Base-by-base conservation (phyloP, 35 echinoderm and acorn worm species). In the Holothuria glaberrima region DNA sequence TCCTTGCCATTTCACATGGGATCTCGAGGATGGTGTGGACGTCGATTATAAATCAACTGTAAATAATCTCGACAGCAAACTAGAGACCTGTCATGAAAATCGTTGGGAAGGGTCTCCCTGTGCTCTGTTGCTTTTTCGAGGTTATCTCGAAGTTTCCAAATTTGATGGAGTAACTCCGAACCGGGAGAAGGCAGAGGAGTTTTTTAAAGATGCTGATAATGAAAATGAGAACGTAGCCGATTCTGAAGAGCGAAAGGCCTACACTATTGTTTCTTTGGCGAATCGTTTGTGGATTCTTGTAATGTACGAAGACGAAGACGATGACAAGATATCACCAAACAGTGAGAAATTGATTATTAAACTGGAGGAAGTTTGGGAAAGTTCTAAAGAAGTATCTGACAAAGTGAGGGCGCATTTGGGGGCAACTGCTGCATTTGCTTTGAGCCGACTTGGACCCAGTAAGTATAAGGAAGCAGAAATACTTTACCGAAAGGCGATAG, bases 381-480 rank as follows among this genome's bases (percentile, higher is more conserved):
- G 58, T n/a, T 16, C 29, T 5, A 5, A 75, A 5, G 19, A 75
- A 75, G 63, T 24, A 30, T 22, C 21, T 16, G 63, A 67, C 16
- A 3, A 67, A 67, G 4, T 30, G 63, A 50, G 34, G 22, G 58
- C 48, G 2, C 25, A 86, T n/a, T 21, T 86, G 17, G 59, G 27
- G 35, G 83, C 58, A 48, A 76, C 46, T 45, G 72, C 72, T 76
- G 59, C 13, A 30, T 86, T 86, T 86, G 83, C 61, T n/a, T n/a
- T n/a, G n/a, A n/a, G n/a, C n/a, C n/a, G n/a, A n/a, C n/a, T n/a
- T n/a, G n/a, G n/a, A n/a, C 59, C 83, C 16, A 57, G 60, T 41
- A 69, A 68, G 21, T 86, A 86, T 59, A 45, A 86, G 45, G 61
- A 86, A 86, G 83, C 17, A 9, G 83, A 86, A 46, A 32, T 45